Percentiles rank a stretch among this genome's conserved stretches.
phyloP scores from a whole-genome alignment of 92 coral and sea anemone species.

The Parazoanthus swiftii region DNA sequence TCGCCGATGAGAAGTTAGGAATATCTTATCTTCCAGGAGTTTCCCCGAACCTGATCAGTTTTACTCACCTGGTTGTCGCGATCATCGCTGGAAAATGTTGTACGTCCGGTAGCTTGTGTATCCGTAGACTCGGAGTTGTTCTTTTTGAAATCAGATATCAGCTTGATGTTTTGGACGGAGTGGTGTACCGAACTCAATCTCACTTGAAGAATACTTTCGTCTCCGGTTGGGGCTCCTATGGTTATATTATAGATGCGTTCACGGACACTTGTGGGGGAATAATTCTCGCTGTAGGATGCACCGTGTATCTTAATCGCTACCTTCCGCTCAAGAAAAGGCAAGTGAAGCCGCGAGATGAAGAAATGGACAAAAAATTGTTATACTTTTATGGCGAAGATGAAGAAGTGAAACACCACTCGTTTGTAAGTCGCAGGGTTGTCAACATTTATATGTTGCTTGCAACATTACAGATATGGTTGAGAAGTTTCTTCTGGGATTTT shows the following conservation, averaged over 20 bases:
- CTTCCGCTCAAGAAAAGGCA: constrained; percentile 77
- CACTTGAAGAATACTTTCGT: constrained; percentile 69
- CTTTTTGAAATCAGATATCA: constrained; percentile 76
- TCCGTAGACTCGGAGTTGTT: constrained; percentile 77
- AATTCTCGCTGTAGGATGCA: constrained; percentile 67
- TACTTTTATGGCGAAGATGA: constrained; percentile 47
- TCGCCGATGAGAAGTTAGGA: constrained; percentile 71
- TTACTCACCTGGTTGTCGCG: constrained; percentile 71
- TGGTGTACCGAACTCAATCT: constrained; percentile 81
- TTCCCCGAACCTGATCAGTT: constrained; percentile 87
- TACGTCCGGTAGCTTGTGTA: constrained; percentile 63
- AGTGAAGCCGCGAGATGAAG: constrained; percentile 60
- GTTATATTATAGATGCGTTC: constrained; percentile 83
- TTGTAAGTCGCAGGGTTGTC: constrained; percentile 68
- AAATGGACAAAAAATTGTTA: constrained; percentile 59
- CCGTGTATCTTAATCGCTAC: constrained; percentile 66
- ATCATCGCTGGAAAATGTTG: constrained; percentile 79
- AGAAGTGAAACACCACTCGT: constrained; percentile 50
- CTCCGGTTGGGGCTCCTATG: constrained; percentile 89
- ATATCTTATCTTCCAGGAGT: constrained; percentile 74
- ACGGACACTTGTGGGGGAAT: constrained; percentile 85
- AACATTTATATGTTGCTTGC: constrained; percentile 67
- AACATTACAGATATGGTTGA: constrained; percentile 63
- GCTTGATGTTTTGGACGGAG: constrained; percentile 88
- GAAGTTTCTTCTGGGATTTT: constrained; percentile 84